A percentile compares a stretch with the other conserved stretches of the same genome.
Evolutionary conservation across 2,797 vertebrate genomes (phyloP).

Genomic region (Notolabrus celidotus): DNA sequence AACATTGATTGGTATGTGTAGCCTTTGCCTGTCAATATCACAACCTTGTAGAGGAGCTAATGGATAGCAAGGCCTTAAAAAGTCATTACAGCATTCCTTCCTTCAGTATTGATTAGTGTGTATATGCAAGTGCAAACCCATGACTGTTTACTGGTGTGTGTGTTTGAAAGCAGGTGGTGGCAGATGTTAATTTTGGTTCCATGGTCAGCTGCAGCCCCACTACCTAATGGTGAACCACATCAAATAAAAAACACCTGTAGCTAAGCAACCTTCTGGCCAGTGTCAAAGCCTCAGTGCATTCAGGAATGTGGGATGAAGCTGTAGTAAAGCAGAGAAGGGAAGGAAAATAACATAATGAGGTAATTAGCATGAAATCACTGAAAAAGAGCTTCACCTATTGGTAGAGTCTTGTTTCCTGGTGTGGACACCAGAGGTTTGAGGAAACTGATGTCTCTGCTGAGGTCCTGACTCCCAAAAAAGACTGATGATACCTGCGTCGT

Average conservation of each 20-base stretch:
- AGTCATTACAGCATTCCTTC: conserved; percentile 79
- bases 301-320: neutral
- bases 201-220: conserved; percentile 52
- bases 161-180: conserved; percentile 28
- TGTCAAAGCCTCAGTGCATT: neutral
- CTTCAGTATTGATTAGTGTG: conserved; percentile 70
- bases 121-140: conserved; percentile 15
- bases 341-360: neutral
- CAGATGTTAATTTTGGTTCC: conserved; percentile 70
- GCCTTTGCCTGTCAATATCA: conserved; percentile 74
- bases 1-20: conserved; percentile 70
- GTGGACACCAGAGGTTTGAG: conserved; percentile 92
- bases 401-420: conserved; percentile 89
- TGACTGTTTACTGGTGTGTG: conserved; percentile 24
- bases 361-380: neutral
- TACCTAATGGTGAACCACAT: conserved; percentile 30
- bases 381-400: conserved; percentile 85
- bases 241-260: conserved; percentile 42
- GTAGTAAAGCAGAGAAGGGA: neutral
- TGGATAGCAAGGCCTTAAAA: conserved; percentile 76
- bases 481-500: conserved; percentile 85
- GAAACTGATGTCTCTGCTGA: conserved; percentile 87
- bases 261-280: conserved; percentile 56
- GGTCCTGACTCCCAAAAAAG: conserved; percentile 90
- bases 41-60: conserved; percentile 77